Evolutionary conservation across 1,140 invertebrate species (phyloP).

Genomic region (Ostrea denselamellosa): DNA sequence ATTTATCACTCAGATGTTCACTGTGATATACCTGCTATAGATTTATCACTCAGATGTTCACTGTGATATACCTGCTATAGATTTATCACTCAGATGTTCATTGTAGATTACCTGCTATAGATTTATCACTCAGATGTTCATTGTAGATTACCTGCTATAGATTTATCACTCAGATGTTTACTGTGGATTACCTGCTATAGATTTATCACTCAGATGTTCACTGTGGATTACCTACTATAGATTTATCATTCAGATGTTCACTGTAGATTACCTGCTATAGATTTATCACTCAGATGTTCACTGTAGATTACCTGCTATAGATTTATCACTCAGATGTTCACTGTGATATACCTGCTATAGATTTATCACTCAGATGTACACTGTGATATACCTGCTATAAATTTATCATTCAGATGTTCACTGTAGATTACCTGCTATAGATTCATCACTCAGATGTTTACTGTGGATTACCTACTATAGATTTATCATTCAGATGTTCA

Average conservation of each 20-base stretch:
- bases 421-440: background rate
- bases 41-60: background rate
- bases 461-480: slow-evolving; percentile 82
- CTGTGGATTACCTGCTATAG: background rate
- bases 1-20: too few relatives aligned
- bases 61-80: slow-evolving; percentile 82
- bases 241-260: too few relatives aligned
- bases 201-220: background rate
- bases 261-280: background rate
- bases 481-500: too few relatives aligned
- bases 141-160: slow-evolving; percentile 83
- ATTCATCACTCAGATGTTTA: background rate
- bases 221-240: slow-evolving; percentile 82
- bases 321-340: too few relatives aligned
- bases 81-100: too few relatives aligned
- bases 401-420: too few relatives aligned
- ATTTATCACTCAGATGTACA: background rate
- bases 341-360: background rate
- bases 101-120: background rate
- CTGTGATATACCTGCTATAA: slow-evolving; percentile 82
- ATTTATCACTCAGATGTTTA: too few relatives aligned
- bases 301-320: slow-evolving; percentile 82
- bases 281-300: background rate
- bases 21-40: background rate
- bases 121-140: background rate